These are phyloP conservation scores for Pipistrellus pipistrellus DNA, from an alignment of 2,797 vertebrate genomes.

Conservation along the genomic window DNA sequence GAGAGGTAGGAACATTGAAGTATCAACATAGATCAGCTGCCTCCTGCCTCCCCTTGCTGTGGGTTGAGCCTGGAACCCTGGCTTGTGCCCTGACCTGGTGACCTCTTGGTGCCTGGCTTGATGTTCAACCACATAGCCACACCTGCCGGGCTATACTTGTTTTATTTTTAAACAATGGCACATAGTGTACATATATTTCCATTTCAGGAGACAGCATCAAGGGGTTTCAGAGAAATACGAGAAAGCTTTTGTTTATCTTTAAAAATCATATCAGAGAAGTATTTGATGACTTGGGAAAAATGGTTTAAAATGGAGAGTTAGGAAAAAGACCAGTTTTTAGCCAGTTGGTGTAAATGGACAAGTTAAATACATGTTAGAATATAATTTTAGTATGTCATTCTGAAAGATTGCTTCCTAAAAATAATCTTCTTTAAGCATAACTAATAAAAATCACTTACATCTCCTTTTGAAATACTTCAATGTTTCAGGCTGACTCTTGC, in stretches of 20 bases:
- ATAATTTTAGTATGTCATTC: background rate
- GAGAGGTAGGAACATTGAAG: background rate
- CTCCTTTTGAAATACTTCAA: slow-evolving; percentile 3
- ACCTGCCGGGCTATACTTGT: no score
- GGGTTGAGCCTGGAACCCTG: background rate
- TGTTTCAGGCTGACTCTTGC: slow-evolving; percentile 93
- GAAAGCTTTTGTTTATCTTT: background rate
- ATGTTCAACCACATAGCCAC: background rate
- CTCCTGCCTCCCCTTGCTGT: background rate
- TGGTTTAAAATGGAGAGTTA: background rate
- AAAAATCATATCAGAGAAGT: background rate
- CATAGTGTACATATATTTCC: background rate
- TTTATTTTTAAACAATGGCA: background rate
- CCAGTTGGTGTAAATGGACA: background rate
- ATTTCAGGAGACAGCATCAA: background rate
- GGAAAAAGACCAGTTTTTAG: background rate
- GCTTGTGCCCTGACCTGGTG: background rate
- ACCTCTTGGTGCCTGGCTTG: background rate
- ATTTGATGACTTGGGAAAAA: background rate
- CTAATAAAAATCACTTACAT: background rate
- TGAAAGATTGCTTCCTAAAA: slow-evolving; percentile 37
- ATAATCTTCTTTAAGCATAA: background rate
- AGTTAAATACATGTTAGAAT: slow-evolving; percentile 1
- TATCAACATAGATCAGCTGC: background rate
- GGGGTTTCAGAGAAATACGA: background rate